Percentiles rank a stretch among this genome's conserved stretches.
Conservation (phyloP, 2,888 invertebrate genomes). For the Cheilosia scutellata region DNA sequence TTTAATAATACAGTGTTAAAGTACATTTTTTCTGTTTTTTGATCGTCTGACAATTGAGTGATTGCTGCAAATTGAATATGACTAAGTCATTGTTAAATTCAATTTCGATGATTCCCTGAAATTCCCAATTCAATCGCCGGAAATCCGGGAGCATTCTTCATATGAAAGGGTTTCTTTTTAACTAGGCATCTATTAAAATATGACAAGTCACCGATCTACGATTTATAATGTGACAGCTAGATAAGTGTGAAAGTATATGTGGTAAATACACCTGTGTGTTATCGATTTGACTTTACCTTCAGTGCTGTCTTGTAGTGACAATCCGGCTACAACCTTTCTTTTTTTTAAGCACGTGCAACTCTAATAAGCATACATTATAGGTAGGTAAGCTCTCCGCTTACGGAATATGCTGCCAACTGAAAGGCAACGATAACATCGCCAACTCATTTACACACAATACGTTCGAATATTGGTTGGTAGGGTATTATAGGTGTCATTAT, state of each 20-base stretch:
- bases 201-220: not conserved
- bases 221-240: not conserved
- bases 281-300: conserved; percentile 12
- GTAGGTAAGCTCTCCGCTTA: not conserved
- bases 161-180: conserved; percentile 5
- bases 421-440: not conserved
- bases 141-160: conserved; percentile 55
- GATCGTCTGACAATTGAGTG: conserved; percentile 27
- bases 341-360: conserved; percentile 17
- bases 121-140: conserved; percentile 60
- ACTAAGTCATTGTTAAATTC: conserved; percentile 32
- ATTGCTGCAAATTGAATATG: conserved; percentile 23
- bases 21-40: not conserved
- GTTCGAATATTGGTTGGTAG: conserved; percentile 21
- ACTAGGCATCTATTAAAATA: not conserved
- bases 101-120: conserved; percentile 48
- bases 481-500: no score
- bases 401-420: not conserved
- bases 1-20: not conserved
- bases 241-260: not conserved
- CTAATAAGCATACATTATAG: not conserved
- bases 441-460: conserved; percentile 14
- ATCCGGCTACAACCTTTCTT: not conserved
- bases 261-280: conserved; percentile 1
- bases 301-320: not conserved